These are phyloP conservation scores for Andricus curvator DNA, from an alignment of 2,888 invertebrate genomes.

Conservation along the genomic window DNA sequence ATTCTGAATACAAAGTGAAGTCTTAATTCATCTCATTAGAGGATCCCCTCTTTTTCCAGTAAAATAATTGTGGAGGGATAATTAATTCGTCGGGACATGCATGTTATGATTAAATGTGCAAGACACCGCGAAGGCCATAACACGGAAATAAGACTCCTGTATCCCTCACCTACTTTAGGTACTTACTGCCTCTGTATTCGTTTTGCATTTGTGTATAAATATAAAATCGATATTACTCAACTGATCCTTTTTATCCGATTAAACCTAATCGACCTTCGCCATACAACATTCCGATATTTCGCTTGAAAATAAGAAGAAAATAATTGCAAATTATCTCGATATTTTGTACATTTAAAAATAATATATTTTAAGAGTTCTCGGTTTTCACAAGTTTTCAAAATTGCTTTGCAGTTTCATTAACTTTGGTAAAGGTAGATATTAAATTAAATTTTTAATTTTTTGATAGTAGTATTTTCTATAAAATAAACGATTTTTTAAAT, in stretches of 20 bases:
- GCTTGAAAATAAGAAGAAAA: too few relatives aligned
- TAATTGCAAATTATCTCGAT: too few relatives aligned
- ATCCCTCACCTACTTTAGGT: constrained; percentile 46
- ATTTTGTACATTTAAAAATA: too few relatives aligned
- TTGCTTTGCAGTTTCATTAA: too few relatives aligned
- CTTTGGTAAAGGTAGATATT: too few relatives aligned
- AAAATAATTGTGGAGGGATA: constrained; percentile 24
- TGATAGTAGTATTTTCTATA: too few relatives aligned
- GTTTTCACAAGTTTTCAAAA: too few relatives aligned
- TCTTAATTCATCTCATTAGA: background rate
- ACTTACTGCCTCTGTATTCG: constrained; percentile 1
- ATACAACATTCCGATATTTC: background rate
- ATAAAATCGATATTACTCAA: background rate
- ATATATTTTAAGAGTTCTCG: too few relatives aligned
- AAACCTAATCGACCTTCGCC: background rate
- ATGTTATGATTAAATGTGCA: constrained; percentile 47
- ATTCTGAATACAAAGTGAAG: background rate
- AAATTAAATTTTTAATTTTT: too few relatives aligned
- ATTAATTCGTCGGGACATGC: constrained; percentile 46
- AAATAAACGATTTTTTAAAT: too few relatives aligned
- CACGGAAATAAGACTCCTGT: constrained; percentile 48
- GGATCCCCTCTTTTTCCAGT: background rate
- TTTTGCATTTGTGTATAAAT: background rate
- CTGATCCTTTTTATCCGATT: background rate
- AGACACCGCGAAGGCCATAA: constrained; percentile 46